Base-by-base conservation (phyloP, 2,113 vertebrate genomes). In the Percopsis transmontana region DNA sequence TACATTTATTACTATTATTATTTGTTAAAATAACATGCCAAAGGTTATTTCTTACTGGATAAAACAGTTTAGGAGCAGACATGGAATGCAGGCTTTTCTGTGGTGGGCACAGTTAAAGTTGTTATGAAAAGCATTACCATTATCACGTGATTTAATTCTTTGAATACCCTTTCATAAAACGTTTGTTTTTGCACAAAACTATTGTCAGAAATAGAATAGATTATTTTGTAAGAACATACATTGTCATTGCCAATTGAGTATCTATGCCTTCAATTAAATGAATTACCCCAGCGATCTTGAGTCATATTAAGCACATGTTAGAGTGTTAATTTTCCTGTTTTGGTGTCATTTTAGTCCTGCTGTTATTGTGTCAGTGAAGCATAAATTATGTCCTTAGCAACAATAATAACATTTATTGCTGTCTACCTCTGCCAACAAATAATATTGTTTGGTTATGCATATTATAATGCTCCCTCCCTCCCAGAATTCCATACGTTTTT, bases 381-480 rank as follows among this genome's bases (percentile, higher is more conserved):
- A 74, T 72, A 78, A 62, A 65, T 84, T 74, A 71, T 69, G 41
- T 80, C 81, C 55, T 33, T 68, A 82, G 60, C 51, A 50, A 71
- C 55, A 66, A 62, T 58, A 33, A 63, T 54, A 33, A 71, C 45
- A 68, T 65, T 88, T 80, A 77, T 86, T 87, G 82, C 77, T 84
- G 86, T 91, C 88, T 90, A 90, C 90, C 91, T 92, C 88, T 88
- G 79, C 76, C 74, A 80, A 84, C 61, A 76, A 79, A 67, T 39
- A 75, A 51, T 69, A 76, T 53, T 67, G 50, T 84, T 74, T 79
- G 62, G 54, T 70, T 71, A 73, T 51, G 68, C 62, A 60, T 70
- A 60, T 64, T 69, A 13, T 47, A 12, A 60, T 66, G 27, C 62
- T 71, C 57, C 20, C 40, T 55, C 42, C 53, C 20, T 77, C 66